These are phyloP conservation scores for Romanomermis culicivorax DNA, from an alignment of 2,888 invertebrate species.

Conservation along the genomic window DNA sequence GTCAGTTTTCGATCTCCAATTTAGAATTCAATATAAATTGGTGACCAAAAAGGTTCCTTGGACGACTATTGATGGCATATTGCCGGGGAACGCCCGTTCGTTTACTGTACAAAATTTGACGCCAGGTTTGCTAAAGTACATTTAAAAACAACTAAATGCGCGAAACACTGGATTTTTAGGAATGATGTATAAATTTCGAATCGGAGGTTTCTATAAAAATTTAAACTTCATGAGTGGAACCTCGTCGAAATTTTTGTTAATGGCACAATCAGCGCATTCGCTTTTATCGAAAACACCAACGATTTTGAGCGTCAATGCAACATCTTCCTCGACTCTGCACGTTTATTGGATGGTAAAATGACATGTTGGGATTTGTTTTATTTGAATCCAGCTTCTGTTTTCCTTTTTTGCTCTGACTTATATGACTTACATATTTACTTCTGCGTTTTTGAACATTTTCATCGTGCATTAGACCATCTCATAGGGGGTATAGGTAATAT, in stretches of 20 bases:
- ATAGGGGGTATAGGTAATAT: no score
- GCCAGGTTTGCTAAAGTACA: no score
- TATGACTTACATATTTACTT: no score
- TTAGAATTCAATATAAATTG: not conserved
- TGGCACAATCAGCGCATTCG: not conserved
- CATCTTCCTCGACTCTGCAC: not conserved
- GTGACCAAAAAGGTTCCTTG: not conserved
- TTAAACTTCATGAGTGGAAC: not conserved
- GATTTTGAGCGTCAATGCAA: not conserved
- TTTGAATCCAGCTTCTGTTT: no score
- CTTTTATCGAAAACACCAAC: not conserved
- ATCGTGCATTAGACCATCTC: no score
- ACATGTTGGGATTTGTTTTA: no score
- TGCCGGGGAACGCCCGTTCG: not conserved
- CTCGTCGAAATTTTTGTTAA: not conserved
- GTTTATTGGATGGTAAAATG: constrained; percentile 3
- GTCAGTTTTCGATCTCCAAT: not conserved
- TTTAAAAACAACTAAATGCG: no score
- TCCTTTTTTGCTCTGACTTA: no score
- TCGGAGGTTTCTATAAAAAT: not conserved
- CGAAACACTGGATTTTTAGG: no score
- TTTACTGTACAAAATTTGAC: not conserved
- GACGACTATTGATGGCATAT: not conserved
- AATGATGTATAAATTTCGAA: not conserved
- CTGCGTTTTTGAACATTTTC: no score